phyloP scores from a whole-genome alignment of 2,888 invertebrate species.

The Herminia tarsipennalis region DNA sequence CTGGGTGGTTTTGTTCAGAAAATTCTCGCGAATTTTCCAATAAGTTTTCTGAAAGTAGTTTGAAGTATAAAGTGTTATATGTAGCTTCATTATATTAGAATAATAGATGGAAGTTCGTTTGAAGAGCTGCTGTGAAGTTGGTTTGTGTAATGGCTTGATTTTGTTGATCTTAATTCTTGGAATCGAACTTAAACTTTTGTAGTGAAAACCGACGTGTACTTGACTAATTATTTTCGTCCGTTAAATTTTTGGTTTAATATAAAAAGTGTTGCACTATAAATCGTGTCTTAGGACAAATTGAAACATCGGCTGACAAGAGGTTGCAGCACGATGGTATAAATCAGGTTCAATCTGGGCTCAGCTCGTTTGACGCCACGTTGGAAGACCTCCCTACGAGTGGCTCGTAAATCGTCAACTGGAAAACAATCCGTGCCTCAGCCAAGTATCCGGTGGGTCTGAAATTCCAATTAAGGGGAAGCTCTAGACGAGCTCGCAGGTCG shows the following conservation, averaged over 20 bases:
- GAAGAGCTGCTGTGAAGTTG: too few relatives aligned
- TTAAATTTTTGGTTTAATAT: conserved; percentile 4
- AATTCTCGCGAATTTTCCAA: too few relatives aligned
- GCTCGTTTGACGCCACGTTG: conserved; percentile 47
- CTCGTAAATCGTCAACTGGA: conserved; percentile 57
- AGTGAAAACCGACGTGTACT: too few relatives aligned
- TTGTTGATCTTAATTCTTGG: too few relatives aligned
- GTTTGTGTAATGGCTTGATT: too few relatives aligned
- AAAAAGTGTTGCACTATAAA: conserved; percentile 15
- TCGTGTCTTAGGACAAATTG: conserved; percentile 33
- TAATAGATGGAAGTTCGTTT: too few relatives aligned
- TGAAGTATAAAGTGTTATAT: too few relatives aligned
- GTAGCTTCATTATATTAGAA: too few relatives aligned
- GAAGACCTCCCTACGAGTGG: conserved; percentile 41
- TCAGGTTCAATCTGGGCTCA: conserved; percentile 53
- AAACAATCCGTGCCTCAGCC: conserved; percentile 62
- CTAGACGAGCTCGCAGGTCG: conserved; percentile 71
- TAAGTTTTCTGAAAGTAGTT: too few relatives aligned
- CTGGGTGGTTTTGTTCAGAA: conserved; percentile 18
- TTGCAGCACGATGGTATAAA: conserved; percentile 51
- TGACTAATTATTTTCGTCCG: too few relatives aligned
- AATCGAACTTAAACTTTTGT: too few relatives aligned
- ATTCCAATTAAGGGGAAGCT: conserved; percentile 80
- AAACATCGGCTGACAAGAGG: conserved; percentile 42
- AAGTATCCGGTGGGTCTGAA: conserved; percentile 65